These are phyloP conservation scores for Tragelaphus imberbis DNA, from an alignment of 2,113 vertebrate species.

Conservation along the genomic window DNA sequence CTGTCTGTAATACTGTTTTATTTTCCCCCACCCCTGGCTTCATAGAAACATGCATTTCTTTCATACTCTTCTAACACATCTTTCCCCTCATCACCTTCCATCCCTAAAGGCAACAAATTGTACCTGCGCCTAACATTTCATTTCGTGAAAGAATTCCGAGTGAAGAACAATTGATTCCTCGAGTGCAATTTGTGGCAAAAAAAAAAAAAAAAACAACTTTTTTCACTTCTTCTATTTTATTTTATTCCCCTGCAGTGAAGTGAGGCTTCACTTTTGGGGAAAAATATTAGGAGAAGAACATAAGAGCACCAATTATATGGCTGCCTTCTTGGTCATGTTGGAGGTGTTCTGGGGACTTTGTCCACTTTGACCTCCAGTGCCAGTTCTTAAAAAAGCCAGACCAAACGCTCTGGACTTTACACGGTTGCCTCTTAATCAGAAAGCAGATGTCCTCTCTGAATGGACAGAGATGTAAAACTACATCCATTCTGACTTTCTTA, in stretches of 20 bases:
- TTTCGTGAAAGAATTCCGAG: neutral
- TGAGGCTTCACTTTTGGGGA: neutral
- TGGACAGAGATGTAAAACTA: neutral
- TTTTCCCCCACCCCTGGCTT: neutral
- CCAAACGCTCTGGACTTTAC: neutral
- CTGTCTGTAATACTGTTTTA: neutral
- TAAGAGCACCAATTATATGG: neutral
- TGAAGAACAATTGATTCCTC: neutral
- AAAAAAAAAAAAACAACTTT: neutral
- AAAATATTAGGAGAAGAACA: neutral
- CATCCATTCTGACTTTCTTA: neutral
- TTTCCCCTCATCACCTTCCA: neutral
- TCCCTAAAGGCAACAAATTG: neutral
- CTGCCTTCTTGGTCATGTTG: neutral
- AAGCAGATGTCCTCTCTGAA: neutral
- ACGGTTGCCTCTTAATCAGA: neutral
- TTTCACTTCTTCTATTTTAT: neutral
- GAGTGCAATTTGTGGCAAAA: neutral
- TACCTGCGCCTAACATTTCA: neutral
- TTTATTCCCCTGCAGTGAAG: neutral
- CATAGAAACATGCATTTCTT: neutral
- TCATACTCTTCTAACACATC: neutral
- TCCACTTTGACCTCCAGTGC: neutral
- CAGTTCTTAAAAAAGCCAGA: neutral
- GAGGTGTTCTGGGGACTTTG: neutral